Evolutionary conservation across 1,140 invertebrate species (phyloP).

Genomic region (Aporrectodea caliginosa): DNA sequence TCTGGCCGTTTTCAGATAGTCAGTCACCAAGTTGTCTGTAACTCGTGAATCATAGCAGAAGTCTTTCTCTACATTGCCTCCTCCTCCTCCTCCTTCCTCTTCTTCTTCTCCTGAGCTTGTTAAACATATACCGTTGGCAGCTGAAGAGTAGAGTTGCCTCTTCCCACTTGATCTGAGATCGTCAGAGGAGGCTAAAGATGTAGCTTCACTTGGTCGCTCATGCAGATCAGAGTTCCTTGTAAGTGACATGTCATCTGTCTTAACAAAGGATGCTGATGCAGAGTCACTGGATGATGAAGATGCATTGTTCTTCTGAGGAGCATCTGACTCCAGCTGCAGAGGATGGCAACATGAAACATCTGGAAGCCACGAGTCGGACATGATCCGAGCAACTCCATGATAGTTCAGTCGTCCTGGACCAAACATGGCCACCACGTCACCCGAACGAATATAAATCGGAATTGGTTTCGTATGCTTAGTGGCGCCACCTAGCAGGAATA

Average conservation of each 20-base stretch:
- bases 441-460: slow-evolving; percentile 45
- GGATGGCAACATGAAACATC: not conserved
- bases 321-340: no score
- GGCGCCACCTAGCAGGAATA: slow-evolving; percentile 49
- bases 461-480: slow-evolving; percentile 45
- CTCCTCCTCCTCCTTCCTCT: not conserved
- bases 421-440: slow-evolving; percentile 52
- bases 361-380: slow-evolving; percentile 25
- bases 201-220: not conserved
- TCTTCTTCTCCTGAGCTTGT: no score
- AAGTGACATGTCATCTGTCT: not conserved
- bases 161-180: not conserved
- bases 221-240: not conserved
- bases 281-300: not conserved
- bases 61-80: not conserved
- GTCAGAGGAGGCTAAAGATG: not conserved
- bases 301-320: no score
- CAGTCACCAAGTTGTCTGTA: not conserved
- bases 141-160: not conserved
- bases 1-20: not conserved
- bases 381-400: slow-evolving; percentile 50
- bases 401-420: slow-evolving; percentile 43
- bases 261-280: not conserved
- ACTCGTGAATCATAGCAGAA: not conserved
- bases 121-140: no score